Conservation (phyloP, 2,888 invertebrate genomes). For the Himalopsyche tibetana region DNA sequence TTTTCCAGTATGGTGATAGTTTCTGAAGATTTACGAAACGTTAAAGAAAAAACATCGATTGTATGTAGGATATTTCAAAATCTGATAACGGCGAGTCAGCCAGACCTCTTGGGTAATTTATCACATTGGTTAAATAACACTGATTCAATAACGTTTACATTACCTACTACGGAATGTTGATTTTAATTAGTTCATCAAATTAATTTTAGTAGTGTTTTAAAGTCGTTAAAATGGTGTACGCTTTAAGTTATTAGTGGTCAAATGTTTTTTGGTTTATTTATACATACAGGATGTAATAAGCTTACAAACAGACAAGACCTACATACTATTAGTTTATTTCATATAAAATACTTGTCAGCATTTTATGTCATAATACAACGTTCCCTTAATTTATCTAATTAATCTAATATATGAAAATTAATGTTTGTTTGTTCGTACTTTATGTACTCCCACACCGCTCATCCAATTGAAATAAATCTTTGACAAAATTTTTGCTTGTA, state of each 20-base stretch:
- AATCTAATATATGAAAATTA: no score
- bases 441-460: no score
- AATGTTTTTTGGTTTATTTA: conserved; percentile 19
- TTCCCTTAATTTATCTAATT: no score
- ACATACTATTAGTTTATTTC: no score
- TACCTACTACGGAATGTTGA: conserved; percentile 11
- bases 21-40: background rate
- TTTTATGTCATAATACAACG: no score
- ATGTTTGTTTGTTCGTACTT: no score
- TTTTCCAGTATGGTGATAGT: background rate
- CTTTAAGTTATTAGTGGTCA: background rate
- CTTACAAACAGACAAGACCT: background rate
- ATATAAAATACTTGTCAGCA: no score
- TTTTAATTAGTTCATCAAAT: conserved; percentile 34
- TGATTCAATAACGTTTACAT: conserved; percentile 4
- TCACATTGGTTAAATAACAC: conserved; percentile 8
- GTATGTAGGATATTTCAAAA: conserved; percentile 16
- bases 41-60: background rate
- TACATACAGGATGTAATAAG: conserved; percentile 13
- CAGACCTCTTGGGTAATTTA: conserved; percentile 15
- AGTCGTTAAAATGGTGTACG: conserved; percentile 31
- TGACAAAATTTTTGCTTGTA: no score
- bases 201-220: conserved; percentile 30
- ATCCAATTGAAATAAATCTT: no score
- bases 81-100: conserved; percentile 26